Percentiles rank a stretch among this genome's conserved stretches.
These are phyloP conservation scores for Microtus ochrogaster DNA, from an alignment of 2,113 vertebrate genomes.

Conservation along the genomic window DNA sequence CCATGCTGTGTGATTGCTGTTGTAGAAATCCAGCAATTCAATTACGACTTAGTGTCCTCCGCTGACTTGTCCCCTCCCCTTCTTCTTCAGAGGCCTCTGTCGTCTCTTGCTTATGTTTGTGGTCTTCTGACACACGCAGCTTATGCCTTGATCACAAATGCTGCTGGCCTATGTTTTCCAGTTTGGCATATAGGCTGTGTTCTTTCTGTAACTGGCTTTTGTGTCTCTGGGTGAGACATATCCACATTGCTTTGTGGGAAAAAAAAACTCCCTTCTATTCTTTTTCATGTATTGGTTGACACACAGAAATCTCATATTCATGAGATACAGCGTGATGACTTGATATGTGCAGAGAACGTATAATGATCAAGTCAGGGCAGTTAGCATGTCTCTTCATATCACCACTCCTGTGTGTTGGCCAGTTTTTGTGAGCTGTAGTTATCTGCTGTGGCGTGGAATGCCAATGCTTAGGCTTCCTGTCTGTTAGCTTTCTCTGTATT, in stretches of 20 bases:
- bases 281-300: not conserved
- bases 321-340: not conserved
- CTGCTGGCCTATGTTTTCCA: not conserved
- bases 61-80: not conserved
- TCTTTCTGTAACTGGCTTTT: not conserved
- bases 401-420: not conserved
- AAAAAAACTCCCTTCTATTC: not conserved
- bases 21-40: constrained; percentile 15
- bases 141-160: not conserved
- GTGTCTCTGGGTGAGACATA: not conserved
- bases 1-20: not conserved
- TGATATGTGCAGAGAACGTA: not conserved
- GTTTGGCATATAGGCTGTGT: not conserved
- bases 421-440: not conserved
- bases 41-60: not conserved
- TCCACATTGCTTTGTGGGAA: not conserved
- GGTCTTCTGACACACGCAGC: not conserved
- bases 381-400: not conserved
- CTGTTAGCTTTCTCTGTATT: not conserved
- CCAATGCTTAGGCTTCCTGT: not conserved
- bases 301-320: not conserved
- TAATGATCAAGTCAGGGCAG: not conserved
- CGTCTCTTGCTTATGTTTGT: not conserved
- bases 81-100: not conserved
- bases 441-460: not conserved